These are phyloP conservation scores for Zygogramma bicolorata DNA, from an alignment of 2,888 invertebrate genomes.

Conservation along the genomic window DNA sequence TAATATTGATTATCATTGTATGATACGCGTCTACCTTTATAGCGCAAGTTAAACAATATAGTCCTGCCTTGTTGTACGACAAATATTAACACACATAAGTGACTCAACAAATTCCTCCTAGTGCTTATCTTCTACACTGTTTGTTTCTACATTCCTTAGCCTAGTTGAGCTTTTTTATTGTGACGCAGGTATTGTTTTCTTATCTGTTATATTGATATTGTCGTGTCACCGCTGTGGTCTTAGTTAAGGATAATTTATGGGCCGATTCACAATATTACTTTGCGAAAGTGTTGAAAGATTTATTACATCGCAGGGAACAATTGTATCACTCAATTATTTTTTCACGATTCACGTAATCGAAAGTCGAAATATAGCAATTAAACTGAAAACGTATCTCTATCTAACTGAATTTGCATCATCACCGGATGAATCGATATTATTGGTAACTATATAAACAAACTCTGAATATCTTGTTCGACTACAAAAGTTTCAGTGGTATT, in stretches of 20 bases:
- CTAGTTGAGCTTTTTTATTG: background rate
- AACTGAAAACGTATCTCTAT: no score
- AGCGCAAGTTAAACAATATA: background rate
- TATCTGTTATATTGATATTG: constrained; percentile 9
- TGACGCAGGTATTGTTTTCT: constrained; percentile 1
- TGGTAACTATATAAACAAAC: no score
- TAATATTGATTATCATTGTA: background rate
- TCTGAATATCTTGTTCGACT: no score
- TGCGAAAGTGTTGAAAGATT: no score
- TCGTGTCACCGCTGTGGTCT: background rate
- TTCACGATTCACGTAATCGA: no score
- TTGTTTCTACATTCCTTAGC: constrained; percentile 1
- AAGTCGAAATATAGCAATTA: no score
- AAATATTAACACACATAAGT: background rate
- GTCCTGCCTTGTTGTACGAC: background rate
- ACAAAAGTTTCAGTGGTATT: no score
- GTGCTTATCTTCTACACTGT: constrained; percentile 3
- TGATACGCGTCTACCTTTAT: background rate
- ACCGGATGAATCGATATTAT: no score
- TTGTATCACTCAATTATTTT: no score
- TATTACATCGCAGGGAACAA: no score
- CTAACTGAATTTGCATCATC: no score
- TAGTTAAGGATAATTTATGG: background rate
- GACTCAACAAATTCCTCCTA: constrained; percentile 3
- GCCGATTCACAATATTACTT: background rate